A percentile compares a stretch with the other conserved stretches of the same genome.
phyloP scores from a whole-genome alignment of 2,888 invertebrate genomes.

The Keiferia lycopersicella region DNA sequence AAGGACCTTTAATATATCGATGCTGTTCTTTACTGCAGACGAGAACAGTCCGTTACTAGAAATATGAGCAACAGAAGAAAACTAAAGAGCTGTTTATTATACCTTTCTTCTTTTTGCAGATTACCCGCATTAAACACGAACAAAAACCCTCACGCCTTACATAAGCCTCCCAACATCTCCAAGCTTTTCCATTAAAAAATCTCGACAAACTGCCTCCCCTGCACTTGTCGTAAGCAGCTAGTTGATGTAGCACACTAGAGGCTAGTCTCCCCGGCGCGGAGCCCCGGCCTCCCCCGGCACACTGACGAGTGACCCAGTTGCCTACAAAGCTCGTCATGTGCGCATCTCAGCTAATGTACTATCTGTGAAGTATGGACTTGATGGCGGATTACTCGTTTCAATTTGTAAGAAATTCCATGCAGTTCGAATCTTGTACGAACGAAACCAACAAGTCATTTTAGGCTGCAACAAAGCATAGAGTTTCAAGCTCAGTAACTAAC shows the following conservation, averaged over 20 bases:
- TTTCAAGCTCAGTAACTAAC: not conserved
- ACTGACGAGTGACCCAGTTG: constrained; percentile 13
- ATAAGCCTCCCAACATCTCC: constrained; percentile 6
- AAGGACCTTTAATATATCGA: not conserved
- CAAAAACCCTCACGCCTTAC: constrained; percentile 11
- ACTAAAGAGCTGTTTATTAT: not conserved
- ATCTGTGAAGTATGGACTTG: not conserved
- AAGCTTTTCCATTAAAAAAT: constrained; percentile 19
- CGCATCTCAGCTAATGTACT: constrained; percentile 20
- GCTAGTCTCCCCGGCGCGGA: not conserved
- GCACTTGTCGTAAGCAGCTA: constrained; percentile 17
- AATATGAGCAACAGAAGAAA: too few relatives aligned
- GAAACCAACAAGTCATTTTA: not conserved
- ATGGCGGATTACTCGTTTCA: not conserved
- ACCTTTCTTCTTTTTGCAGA: constrained; percentile 1
- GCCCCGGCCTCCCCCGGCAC: not conserved
- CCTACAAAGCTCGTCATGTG: constrained; percentile 12
- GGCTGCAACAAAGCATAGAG: not conserved
- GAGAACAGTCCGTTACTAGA: too few relatives aligned
- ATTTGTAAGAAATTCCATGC: not conserved
- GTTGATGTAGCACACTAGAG: constrained; percentile 20
- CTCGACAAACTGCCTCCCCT: constrained; percentile 14
- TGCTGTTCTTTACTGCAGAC: too few relatives aligned
- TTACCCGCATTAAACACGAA: constrained; percentile 4
- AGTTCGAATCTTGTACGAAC: not conserved